Percentiles rank a stretch among this genome's conserved stretches.
These are phyloP conservation scores for Pteruthius melanotis DNA, from an alignment of 2,113 vertebrate species.

Conservation along the genomic window DNA sequence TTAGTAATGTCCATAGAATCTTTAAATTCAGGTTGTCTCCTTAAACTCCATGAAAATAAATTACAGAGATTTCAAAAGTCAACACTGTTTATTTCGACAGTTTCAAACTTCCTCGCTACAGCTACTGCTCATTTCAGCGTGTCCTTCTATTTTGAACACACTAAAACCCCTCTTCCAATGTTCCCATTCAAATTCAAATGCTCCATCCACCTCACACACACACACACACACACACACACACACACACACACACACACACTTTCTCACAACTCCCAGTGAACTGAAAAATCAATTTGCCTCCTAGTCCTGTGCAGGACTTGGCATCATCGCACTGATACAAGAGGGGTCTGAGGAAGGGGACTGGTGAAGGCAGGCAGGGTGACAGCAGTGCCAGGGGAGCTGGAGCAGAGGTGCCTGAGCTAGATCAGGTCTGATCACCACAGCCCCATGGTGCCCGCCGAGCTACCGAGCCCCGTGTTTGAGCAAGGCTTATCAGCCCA, in stretches of 20 bases:
- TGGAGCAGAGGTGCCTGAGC: not conserved
- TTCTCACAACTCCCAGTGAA: not conserved
- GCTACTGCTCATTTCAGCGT: not conserved
- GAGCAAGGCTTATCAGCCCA: not conserved
- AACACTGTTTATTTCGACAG: not conserved
- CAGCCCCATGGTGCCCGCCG: fast-evolving
- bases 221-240: too few species aligned
- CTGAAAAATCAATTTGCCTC: not conserved
- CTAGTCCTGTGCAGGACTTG: not conserved
- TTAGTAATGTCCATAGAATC: not conserved
- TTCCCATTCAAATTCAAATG: not conserved
- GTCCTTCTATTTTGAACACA: not conserved
- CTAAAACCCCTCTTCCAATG: not conserved
- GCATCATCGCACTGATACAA: not conserved
- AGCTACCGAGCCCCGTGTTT: not conserved
- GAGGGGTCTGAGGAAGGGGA: fast-evolving
- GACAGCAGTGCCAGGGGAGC: not conserved
- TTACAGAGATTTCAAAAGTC: not conserved
- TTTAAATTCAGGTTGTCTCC: not conserved
- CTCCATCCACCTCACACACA: not conserved
- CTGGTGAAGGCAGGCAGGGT: not conserved
- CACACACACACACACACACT: too few species aligned
- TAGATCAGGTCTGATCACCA: fast-evolving
- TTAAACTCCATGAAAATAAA: not conserved
- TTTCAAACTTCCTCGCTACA: not conserved